Evolutionary conservation across 2,888 invertebrate genomes (phyloP), one percentile per base, ranked within the genome.

Genomic region (Psococerastis gibbosa): DNA sequence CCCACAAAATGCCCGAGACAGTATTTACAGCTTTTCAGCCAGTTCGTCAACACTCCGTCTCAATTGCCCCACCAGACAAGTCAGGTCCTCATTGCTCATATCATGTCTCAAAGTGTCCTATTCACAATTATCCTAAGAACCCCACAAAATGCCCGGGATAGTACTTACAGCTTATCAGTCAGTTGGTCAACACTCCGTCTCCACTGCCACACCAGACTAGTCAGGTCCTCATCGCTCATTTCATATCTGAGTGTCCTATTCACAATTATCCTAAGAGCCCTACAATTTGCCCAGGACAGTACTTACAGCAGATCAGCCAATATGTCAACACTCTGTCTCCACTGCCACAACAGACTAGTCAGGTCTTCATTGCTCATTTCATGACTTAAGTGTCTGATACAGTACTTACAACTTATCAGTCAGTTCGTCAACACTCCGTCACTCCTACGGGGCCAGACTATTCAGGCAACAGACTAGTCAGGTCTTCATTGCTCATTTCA

Each of bases 351-450:
- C 59, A 78, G 76, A 43, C 66, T 63, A 49, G 73, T 71, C 22
- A 78, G 64, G 60, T 78, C 75, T 54, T 77, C 73, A 55, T 75
- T 67, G 11, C 66, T 62, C 32, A 75, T 53, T 53, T 73, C 71
- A 27, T 71, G 62, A 46, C 73, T 70, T 20, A 75, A 71, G 70
- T 63, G 51, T 76, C 75, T n/a, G n/a, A n/a, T n/a, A n/a, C n/a
- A n/a, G n/a, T n/a, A n/a, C n/a, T n/a, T n/a, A n/a, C n/a, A n/a
- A n/a, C 59, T 63, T 64, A 16, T 55, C 56, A 49, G 68, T 65
- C n/a, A 70, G 56, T 23, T 68, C 67, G 9, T 57, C 54, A 9
- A 73, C 60, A 54, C 67, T 68, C 32, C 67, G 63, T 52, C 70
- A 73, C 47, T 75, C 57, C 41, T 65, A 64, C 47, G 65, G 61